These are phyloP conservation scores for Danio jaintianensis DNA, from an alignment of 2,797 vertebrate genomes.

Conservation along the genomic window DNA sequence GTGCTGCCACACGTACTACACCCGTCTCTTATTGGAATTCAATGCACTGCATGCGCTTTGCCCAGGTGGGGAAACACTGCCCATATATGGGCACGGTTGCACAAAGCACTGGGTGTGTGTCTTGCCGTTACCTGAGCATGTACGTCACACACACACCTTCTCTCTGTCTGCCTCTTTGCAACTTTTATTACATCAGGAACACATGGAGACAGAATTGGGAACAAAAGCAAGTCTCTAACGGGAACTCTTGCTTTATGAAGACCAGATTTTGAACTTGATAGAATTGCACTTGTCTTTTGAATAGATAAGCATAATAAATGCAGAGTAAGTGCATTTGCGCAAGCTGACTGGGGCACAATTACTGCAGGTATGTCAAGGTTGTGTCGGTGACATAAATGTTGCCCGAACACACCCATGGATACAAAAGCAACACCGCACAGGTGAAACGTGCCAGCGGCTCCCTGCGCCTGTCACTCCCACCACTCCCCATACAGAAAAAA, in stretches of 20 bases:
- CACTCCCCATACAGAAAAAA: constrained; percentile 50
- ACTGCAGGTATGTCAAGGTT: constrained; percentile 56
- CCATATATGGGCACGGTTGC: constrained; percentile 79
- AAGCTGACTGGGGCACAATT: constrained; percentile 51
- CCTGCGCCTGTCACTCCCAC: constrained; percentile 46
- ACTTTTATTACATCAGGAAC: constrained; percentile 57
- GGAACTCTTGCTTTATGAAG: constrained; percentile 56
- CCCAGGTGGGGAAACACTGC: constrained; percentile 78
- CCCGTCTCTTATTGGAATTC: constrained; percentile 74
- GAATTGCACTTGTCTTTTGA: constrained; percentile 72
- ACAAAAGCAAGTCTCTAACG: constrained; percentile 63
- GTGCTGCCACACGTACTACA: constrained; percentile 65
- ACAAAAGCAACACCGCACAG: constrained; percentile 27
- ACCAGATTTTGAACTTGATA: constrained; percentile 60
- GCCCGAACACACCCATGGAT: constrained; percentile 47
- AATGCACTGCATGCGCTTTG: constrained; percentile 62
- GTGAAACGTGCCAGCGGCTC: constrained; percentile 40
- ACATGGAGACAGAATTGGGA: constrained; percentile 63
- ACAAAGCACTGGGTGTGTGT: constrained; percentile 71
- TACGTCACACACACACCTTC: constrained; percentile 53
- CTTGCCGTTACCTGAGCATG: constrained; percentile 68
- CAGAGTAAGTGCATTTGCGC: constrained; percentile 56
- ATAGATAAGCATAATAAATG: constrained; percentile 66
- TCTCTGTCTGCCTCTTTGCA: constrained; percentile 41
- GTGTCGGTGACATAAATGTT: constrained; percentile 48